phyloP scores from a whole-genome alignment of 2,797 vertebrate species.

The Spea hammondii region DNA sequence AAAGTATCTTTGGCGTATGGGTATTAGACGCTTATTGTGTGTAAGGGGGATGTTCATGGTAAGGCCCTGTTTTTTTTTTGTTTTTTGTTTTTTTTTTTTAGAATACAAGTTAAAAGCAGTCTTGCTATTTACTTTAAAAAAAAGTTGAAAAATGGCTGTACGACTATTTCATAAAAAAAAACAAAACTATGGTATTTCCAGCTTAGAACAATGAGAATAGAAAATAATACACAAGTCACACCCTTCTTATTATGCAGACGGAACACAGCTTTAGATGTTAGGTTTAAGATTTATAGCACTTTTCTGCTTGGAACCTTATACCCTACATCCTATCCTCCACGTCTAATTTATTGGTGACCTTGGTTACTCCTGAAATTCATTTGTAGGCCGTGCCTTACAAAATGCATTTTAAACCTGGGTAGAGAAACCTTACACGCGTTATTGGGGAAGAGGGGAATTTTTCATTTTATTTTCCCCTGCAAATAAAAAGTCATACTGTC shows the following conservation, averaged over 20 bases:
- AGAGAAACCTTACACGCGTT: background rate
- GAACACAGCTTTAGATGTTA: slow-evolving; percentile 42
- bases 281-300: slow-evolving; percentile 14
- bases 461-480: background rate
- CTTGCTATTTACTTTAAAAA: background rate
- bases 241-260: background rate
- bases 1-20: no score
- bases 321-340: no score
- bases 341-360: slow-evolving; percentile 37
- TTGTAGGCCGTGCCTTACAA: background rate
- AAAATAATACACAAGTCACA: background rate
- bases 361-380: slow-evolving; percentile 29
- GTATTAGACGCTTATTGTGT: no score
- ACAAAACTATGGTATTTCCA: slow-evolving; percentile 48
- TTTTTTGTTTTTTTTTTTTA: no score
- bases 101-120: background rate
- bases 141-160: slow-evolving; percentile 51
- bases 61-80: no score
- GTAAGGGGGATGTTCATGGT: no score
- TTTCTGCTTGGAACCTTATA: slow-evolving; percentile 28
- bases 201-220: slow-evolving; percentile 38
- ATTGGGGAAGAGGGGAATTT: background rate
- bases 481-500: no score
- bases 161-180: slow-evolving; percentile 34
- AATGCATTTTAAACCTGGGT: background rate